Conservation (phyloP, 2,888 invertebrate genomes). For the Campoplex capitator region DNA sequence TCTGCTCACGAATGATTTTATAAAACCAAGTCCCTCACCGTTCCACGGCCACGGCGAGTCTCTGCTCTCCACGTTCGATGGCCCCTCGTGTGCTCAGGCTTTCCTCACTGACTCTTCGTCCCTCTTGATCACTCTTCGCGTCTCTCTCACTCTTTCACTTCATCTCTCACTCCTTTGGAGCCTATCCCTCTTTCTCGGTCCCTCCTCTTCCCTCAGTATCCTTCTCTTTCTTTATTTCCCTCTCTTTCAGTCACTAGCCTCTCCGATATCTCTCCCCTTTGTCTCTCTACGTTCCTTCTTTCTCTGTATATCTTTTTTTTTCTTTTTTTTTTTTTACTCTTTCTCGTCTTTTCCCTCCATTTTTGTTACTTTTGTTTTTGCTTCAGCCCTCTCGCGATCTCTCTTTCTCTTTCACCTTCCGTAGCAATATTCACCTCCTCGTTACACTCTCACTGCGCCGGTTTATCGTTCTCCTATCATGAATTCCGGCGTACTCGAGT, state of each 20-base stretch:
- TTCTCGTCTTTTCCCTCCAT: conserved; percentile 42
- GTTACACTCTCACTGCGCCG: conserved; percentile 46
- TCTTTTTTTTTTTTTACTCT: conserved; percentile 47
- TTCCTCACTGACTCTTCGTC: conserved; percentile 58
- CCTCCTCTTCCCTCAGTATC: conserved; percentile 61
- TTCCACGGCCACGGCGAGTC: conserved; percentile 68
- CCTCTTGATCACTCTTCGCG: conserved; percentile 42
- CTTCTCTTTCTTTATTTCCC: conserved; percentile 36
- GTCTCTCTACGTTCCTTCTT: conserved; percentile 45
- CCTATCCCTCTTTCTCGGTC: conserved; percentile 57
- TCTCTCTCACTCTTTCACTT: conserved; percentile 55
- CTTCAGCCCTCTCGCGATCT: background rate
- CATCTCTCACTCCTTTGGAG: conserved; percentile 61
- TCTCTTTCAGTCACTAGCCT: conserved; percentile 55
- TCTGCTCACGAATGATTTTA: conserved; percentile 45
- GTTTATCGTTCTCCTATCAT: conserved; percentile 73
- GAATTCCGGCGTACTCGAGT: conserved; percentile 73
- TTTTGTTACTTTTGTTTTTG: conserved; percentile 34
- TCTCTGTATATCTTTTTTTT: conserved; percentile 59
- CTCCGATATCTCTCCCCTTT: conserved; percentile 51
- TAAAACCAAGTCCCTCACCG: conserved; percentile 67
- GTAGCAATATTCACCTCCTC: conserved; percentile 46
- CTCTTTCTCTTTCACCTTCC: conserved; percentile 48
- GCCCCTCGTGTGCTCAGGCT: conserved; percentile 68
- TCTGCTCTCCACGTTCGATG: conserved; percentile 69